Evolutionary conservation across 2,888 invertebrate species (phyloP).

Genomic region (Caenorhabditis virilis): DNA sequence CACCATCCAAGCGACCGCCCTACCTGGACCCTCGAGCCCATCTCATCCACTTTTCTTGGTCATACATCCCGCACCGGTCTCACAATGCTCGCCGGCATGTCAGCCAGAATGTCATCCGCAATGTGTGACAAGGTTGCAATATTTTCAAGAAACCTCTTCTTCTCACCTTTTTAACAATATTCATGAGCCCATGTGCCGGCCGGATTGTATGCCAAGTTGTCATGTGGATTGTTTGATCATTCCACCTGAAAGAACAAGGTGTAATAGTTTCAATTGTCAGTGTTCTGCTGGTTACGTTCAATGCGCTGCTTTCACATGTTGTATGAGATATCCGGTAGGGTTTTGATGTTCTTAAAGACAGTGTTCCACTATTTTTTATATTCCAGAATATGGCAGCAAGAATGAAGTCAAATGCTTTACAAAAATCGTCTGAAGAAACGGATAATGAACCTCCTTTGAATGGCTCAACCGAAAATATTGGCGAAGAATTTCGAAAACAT

Average conservation of each 20-base stretch:
- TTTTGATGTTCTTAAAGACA: neutral
- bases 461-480: too few relatives aligned
- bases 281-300: constrained; percentile 41
- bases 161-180: constrained; percentile 23
- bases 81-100: constrained; percentile 41
- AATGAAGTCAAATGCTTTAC: constrained; percentile 21
- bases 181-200: constrained; percentile 35
- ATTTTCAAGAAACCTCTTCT: constrained; percentile 20
- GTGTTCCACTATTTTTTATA: too few relatives aligned
- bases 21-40: constrained; percentile 40
- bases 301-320: constrained; percentile 47
- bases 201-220: constrained; percentile 48
- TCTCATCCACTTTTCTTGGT: constrained; percentile 38
- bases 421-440: constrained; percentile 24
- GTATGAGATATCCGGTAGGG: constrained; percentile 44
- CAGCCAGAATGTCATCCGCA: constrained; percentile 38
- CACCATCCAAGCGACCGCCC: constrained; percentile 38
- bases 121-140: constrained; percentile 34
- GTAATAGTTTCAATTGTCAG: constrained; percentile 36
- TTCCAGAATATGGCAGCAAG: constrained; percentile 31
- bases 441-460: too few relatives aligned
- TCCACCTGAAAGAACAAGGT: constrained; percentile 41
- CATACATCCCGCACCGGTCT: constrained; percentile 32
- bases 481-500: too few relatives aligned
- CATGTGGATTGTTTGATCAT: constrained; percentile 51